Percentiles rank a stretch among this genome's conserved stretches.
Conservation (phyloP, 1,140 invertebrate genomes). For the Reticulitermes speratus region DNA sequence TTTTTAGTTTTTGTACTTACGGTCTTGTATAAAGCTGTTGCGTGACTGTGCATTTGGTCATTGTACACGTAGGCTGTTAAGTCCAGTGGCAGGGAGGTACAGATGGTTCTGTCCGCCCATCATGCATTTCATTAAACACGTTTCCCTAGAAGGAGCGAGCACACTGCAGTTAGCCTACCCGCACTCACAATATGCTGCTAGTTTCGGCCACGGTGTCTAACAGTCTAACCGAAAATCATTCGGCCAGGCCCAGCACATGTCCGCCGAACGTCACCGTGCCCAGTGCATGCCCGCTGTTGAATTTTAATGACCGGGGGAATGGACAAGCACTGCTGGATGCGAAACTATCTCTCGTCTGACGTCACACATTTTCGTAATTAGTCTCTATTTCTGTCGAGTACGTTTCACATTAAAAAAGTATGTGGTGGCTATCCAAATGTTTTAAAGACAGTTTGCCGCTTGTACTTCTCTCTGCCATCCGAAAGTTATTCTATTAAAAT, state of each 20-base stretch:
- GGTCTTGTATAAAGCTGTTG: too few species aligned
- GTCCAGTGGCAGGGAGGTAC: background rate
- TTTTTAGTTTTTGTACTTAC: too few species aligned
- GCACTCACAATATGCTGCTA: background rate
- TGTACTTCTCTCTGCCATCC: background rate
- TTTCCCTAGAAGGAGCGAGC: background rate
- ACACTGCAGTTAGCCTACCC: background rate
- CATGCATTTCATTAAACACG: slow-evolving; percentile 13
- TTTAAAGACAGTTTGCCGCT: background rate
- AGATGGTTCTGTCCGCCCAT: background rate
- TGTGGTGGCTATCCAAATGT: background rate
- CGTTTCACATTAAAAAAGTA: background rate
- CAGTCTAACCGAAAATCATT: background rate
- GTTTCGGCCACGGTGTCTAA: background rate
- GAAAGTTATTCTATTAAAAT: too few species aligned
- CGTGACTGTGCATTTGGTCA: background rate
- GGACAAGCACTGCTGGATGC: background rate
- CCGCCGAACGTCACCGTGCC: background rate
- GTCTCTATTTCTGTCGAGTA: background rate
- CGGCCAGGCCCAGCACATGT: background rate
- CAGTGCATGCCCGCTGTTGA: background rate
- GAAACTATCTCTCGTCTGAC: background rate
- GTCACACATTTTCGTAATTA: background rate
- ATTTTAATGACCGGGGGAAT: slow-evolving; percentile 16
- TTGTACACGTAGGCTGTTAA: background rate